Percentiles rank a stretch among this genome's conserved stretches.
Evolutionary conservation across 2,113 vertebrate species (phyloP).

Genomic region (Corythornis madagascariensis): DNA sequence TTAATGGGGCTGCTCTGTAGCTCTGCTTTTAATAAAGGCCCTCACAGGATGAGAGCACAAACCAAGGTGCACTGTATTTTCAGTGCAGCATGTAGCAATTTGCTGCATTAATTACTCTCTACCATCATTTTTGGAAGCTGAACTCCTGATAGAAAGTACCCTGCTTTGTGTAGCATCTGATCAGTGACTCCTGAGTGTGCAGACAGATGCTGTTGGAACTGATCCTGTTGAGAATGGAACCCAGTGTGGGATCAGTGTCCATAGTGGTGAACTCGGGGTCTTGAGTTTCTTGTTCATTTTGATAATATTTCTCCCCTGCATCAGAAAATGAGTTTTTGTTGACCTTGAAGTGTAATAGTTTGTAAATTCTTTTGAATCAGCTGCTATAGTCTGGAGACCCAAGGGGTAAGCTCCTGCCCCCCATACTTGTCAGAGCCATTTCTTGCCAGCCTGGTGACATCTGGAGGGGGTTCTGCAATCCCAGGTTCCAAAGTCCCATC

Average conservation of each 20-base stretch:
- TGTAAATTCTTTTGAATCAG: neutral
- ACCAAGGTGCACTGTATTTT: neutral
- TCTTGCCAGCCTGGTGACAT: neutral
- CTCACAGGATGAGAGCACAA: neutral
- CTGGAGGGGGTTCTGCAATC: neutral
- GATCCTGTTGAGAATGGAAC: neutral
- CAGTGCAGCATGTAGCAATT: neutral
- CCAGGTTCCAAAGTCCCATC: neutral
- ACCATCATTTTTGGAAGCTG: neutral
- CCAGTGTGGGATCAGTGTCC: accelerated
- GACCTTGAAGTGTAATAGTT: neutral
- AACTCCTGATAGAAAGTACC: neutral
- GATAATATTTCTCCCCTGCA: neutral
- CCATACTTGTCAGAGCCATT: neutral
- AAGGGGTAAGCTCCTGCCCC: neutral
- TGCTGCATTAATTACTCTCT: neutral
- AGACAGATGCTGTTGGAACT: neutral
- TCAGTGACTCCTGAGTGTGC: neutral
- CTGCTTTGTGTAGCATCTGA: neutral
- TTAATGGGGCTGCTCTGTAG: conserved; percentile 37
- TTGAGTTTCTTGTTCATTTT: neutral
- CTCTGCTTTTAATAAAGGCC: conserved; percentile 1
- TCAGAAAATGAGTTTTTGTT: neutral
- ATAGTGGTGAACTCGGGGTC: neutral
- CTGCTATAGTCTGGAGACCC: neutral